Evolutionary conservation across 2,113 vertebrate species (phyloP), one percentile per base, ranked within the genome.

Genomic region (Solea senegalensis): DNA sequence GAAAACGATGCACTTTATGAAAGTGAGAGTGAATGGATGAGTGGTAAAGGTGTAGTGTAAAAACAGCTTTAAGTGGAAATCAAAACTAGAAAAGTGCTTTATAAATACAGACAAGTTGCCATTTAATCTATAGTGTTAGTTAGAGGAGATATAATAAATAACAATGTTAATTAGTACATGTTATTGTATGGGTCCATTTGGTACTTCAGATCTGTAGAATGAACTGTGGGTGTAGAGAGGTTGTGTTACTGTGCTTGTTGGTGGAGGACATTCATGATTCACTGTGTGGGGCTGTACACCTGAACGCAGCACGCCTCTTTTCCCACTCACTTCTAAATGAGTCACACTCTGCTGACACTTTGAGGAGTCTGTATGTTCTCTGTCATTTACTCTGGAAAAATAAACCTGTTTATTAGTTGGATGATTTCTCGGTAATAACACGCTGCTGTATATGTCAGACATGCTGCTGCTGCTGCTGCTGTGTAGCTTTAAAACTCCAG

Each of bases 321-420:
- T 52, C 76, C 72, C 46, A 58, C 75, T 75, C 75, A 60, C 50
- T 50, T 68, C 52, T 50, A 54, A 34, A 34, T 70, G 83, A 81
- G 68, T 82, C 83, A 84, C 56, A 43, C 52, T 70, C 45, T 16
- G 70, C 62, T 70, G 61, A 65, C n/a, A 28, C 39, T 49, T n/a
- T 44, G 44, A 49, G 16, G 39, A 61, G 16, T 15, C 15, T 28
- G 43, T 34, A 9, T 21, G 12, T 56, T 46, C 45, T 69, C 56
- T 39, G 11, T 80, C 53, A 44, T 61, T 71, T 49, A 57, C 58
- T 53, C 49, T 55, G 48, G 44, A 55, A 43, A 48, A 57, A 61
- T 13, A 11, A 53, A 2, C 3, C 3, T 34, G 34, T 34, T 34
- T 3, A 34, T 53, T 40, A 61, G 48, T 49, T 50, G 21, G n/a